Conservation (phyloP, 2,888 invertebrate genomes). For the Belgica antarctica region DNA sequence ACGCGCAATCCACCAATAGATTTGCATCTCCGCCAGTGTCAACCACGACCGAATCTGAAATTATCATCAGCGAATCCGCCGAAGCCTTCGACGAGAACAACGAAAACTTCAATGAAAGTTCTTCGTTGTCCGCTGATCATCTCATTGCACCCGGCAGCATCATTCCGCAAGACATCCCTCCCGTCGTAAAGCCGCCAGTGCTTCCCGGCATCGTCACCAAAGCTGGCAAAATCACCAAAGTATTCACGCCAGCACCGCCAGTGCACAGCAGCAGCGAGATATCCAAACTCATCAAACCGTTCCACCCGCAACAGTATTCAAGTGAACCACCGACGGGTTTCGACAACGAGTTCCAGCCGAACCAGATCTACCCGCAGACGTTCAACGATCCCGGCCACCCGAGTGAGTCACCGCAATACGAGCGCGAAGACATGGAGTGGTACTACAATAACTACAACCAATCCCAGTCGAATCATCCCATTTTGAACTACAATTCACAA, state of each 20-base stretch:
- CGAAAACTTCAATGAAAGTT: slow-evolving; percentile 30
- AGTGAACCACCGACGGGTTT: slow-evolving; percentile 15
- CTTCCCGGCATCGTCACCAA: background rate
- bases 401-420: slow-evolving; percentile 54
- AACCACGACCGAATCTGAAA: slow-evolving; percentile 41
- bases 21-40: slow-evolving; percentile 45
- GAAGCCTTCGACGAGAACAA: slow-evolving; percentile 45
- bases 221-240: slow-evolving; percentile 59
- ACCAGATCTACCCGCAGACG: slow-evolving; percentile 49
- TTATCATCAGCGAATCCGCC: slow-evolving; percentile 31
- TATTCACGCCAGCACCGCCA: slow-evolving; percentile 51
- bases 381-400: slow-evolving; percentile 54
- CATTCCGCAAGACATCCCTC: slow-evolving; percentile 13
- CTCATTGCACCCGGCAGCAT: slow-evolving; percentile 32
- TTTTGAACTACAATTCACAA: slow-evolving; percentile 57
- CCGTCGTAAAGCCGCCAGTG: background rate
- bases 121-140: slow-evolving; percentile 16
- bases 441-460: slow-evolving; percentile 83
- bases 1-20: no score
- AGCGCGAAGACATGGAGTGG: slow-evolving; percentile 69
- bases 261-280: slow-evolving; percentile 39
- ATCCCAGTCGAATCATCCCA: slow-evolving; percentile 49
- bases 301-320: slow-evolving; percentile 1
- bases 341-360: slow-evolving; percentile 46
- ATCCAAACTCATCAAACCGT: slow-evolving; percentile 31